phyloP scores from a whole-genome alignment of 2,888 invertebrate genomes.

The Sinelater perroti region DNA sequence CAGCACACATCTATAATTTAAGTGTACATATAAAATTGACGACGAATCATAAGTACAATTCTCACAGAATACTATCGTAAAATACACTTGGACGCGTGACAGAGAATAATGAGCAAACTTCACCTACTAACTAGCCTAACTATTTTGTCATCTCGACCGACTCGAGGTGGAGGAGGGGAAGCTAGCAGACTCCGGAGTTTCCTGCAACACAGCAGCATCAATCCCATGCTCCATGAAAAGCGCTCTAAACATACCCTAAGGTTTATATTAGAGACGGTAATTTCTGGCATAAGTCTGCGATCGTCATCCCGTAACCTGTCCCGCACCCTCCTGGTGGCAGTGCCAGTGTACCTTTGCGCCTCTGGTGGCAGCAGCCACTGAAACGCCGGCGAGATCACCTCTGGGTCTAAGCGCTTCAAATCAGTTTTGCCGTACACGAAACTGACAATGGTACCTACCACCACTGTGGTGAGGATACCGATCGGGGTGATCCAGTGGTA shows the following conservation, averaged over 20 bases:
- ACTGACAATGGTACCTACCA: constrained; percentile 74
- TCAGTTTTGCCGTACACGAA: constrained; percentile 66
- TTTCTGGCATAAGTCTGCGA: constrained; percentile 17
- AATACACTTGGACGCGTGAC: constrained; percentile 1
- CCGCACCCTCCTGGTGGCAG: constrained; percentile 40
- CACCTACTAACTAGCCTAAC: neutral
- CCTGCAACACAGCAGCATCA: neutral
- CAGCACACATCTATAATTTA: constrained; percentile 8
- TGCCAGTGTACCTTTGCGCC: constrained; percentile 46
- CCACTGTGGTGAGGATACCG: constrained; percentile 71
- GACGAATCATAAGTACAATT: constrained; percentile 2
- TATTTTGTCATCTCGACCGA: constrained; percentile 2
- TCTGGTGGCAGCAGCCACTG: constrained; percentile 61
- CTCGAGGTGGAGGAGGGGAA: neutral
- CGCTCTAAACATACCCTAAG: too few species aligned
- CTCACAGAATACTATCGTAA: constrained; percentile 11
- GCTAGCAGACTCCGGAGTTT: constrained; percentile 6
- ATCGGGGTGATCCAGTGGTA: constrained; percentile 85
- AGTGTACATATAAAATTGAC: constrained; percentile 10
- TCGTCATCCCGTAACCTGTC: constrained; percentile 14
- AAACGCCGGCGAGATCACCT: constrained; percentile 68
- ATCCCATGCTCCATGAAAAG: too few species aligned
- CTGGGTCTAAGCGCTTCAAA: constrained; percentile 64
- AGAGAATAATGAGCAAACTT: constrained; percentile 2
- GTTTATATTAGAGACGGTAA: constrained; percentile 17